These are phyloP conservation scores for Dichetophora obliterata DNA, from an alignment of 2,888 invertebrate genomes.

Conservation along the genomic window DNA sequence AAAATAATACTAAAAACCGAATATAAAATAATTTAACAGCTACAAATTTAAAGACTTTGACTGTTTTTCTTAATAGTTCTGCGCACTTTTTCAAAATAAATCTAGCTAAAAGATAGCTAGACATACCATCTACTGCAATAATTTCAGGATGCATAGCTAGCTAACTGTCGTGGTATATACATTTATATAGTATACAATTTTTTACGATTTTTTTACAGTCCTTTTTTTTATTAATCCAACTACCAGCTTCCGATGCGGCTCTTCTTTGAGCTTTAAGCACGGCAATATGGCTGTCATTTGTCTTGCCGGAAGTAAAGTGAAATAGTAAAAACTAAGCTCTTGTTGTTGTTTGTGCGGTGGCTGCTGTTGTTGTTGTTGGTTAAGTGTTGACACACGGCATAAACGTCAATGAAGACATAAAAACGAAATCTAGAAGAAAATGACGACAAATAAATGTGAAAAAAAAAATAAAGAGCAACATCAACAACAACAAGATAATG, in stretches of 20 bases:
- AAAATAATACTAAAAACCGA: too few relatives aligned
- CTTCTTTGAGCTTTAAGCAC: not conserved
- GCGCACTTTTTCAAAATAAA: too few relatives aligned
- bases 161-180: too few relatives aligned
- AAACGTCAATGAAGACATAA: slow-evolving; percentile 23
- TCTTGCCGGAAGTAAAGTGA: slow-evolving; percentile 8
- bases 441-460: not conserved
- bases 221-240: slow-evolving; percentile 26
- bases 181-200: too few relatives aligned
- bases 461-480: not conserved
- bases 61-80: too few relatives aligned
- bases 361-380: slow-evolving; percentile 15
- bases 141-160: too few relatives aligned
- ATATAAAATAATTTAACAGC: too few relatives aligned
- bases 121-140: too few relatives aligned
- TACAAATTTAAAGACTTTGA: too few relatives aligned
- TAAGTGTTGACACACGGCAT: slow-evolving; percentile 31
- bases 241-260: slow-evolving; percentile 1
- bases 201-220: not conserved
- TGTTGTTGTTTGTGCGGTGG: slow-evolving; percentile 4
- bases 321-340: slow-evolving; percentile 1
- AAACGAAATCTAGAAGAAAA: slow-evolving; percentile 7
- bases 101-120: too few relatives aligned
- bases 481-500: slow-evolving; percentile 17
- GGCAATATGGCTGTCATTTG: slow-evolving; percentile 23